Base-by-base conservation (phyloP, 2,888 invertebrate genomes). In the Margaritifera margaritifera region DNA sequence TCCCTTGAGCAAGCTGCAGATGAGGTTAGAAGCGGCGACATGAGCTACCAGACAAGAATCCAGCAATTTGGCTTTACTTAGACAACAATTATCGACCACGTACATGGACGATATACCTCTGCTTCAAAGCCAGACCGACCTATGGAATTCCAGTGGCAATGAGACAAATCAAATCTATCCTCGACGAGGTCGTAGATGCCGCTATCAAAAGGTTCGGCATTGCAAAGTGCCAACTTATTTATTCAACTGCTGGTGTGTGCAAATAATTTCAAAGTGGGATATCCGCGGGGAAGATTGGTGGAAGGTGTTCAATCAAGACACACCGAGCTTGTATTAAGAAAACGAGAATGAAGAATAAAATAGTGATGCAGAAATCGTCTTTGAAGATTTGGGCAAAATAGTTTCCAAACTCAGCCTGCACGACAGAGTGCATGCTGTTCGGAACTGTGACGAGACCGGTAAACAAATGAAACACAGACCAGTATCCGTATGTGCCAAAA, bases 371-470 rank as follows among this genome's bases (percentile, higher is more conserved):
- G 31, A 31, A 31, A 31, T 31, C n/a, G n/a, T 31, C 8, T 31
- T 8, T 1, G 8, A 6, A 31, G 4, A 31, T 31, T 8, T 31
- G 31, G 31, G 31, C 31, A 31, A 31, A 31, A 6, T 8, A 31
- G 8, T 27, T 31, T 31, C 31, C 31, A 8, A 8, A 5, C 31
- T 31, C 31, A 31, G 8, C 31, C 8, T 31, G 31, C 31, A 8
- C 0, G 8, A 5, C 31, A 27, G 5, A 27, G 4, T 1, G 8
- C 31, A 6, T 8, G 11, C 24, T 6, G 22, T 62, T 53, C 52
- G 62, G 62, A 62, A 62, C n/a, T 53, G 52, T 24, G 62, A 62
- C 19, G 27, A 62, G 27, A 62, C 25, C 3, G 24, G 25, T 6
- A 11, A n/a, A 24, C 20, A 52, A 2, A 53, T 53, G 4, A 24